A percentile compares a stretch with the other conserved stretches of the same genome.
These are phyloP conservation scores for Aphodius granarius DNA, from an alignment of 2,888 invertebrate species.

Conservation along the genomic window DNA sequence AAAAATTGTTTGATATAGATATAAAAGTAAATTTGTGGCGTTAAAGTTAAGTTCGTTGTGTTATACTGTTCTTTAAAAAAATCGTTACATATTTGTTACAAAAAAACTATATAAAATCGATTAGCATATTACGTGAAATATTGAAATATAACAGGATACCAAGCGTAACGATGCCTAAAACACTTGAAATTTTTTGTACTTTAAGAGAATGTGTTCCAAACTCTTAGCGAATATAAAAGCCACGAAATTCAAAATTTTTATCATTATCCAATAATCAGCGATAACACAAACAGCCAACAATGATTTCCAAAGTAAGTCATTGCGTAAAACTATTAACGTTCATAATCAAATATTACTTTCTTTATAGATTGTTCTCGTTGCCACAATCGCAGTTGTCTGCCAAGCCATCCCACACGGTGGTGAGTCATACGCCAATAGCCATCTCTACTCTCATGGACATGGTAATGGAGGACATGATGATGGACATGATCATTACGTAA, in stretches of 20 bases:
- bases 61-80: neutral
- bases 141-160: neutral
- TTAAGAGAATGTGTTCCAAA: neutral
- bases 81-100: neutral
- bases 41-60: no score
- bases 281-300: neutral
- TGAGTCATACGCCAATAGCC: slow-evolving; percentile 13
- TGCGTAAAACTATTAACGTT: no score
- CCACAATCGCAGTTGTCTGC: neutral
- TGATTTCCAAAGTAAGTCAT: neutral
- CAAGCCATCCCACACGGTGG: slow-evolving; percentile 1
- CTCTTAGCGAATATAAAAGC: neutral
- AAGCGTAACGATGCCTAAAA: neutral
- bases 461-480: slow-evolving; percentile 3
- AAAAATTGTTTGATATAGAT: no score
- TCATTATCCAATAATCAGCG: neutral
- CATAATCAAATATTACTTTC: neutral
- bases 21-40: no score
- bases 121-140: neutral
- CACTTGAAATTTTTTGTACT: neutral
- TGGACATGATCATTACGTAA: slow-evolving; percentile 21
- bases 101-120: neutral
- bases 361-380: neutral
- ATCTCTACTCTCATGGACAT: slow-evolving; percentile 1
- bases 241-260: neutral